Percentiles rank a stretch among this genome's conserved stretches.
Conservation (phyloP, 2,797 vertebrate genomes). For the Eutrigla gurnardus region DNA sequence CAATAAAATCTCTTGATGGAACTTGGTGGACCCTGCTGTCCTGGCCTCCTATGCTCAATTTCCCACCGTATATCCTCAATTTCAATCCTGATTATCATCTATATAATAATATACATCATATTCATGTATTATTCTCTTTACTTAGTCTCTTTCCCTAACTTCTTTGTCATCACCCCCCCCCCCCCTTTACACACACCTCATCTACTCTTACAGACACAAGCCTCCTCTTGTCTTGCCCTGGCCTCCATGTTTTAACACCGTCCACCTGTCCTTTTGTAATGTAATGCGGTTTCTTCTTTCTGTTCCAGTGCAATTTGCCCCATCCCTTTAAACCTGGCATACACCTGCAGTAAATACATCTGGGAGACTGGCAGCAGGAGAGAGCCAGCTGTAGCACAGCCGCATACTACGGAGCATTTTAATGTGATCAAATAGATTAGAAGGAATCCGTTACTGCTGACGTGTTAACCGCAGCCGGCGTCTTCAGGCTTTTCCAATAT, state of each 20-base stretch:
- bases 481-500: constrained; percentile 46
- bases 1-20: neutral
- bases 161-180: too few relatives aligned
- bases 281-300: neutral
- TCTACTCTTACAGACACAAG: neutral
- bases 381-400: constrained; percentile 8
- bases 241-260: neutral
- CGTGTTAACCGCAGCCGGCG: constrained; percentile 57
- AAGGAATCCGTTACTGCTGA: constrained; percentile 78
- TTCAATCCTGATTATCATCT: too few relatives aligned
- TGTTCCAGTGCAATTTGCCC: neutral
- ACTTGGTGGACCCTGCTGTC: neutral
- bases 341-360: constrained; percentile 16
- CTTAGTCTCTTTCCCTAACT: too few relatives aligned
- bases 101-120: too few relatives aligned
- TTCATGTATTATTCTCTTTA: too few relatives aligned
- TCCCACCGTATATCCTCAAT: too few relatives aligned
- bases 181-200: too few relatives aligned
- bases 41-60: neutral
- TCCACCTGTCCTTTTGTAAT: neutral
- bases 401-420: constrained; percentile 53
- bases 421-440: constrained; percentile 73
- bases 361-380: constrained; percentile 31
- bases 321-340: constrained; percentile 2
- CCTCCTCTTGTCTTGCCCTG: neutral